Percentiles rank a stretch among this genome's conserved stretches.
Evolutionary conservation across 1,140 invertebrate genomes (phyloP).

Genomic region (Heliconius hermathena): DNA sequence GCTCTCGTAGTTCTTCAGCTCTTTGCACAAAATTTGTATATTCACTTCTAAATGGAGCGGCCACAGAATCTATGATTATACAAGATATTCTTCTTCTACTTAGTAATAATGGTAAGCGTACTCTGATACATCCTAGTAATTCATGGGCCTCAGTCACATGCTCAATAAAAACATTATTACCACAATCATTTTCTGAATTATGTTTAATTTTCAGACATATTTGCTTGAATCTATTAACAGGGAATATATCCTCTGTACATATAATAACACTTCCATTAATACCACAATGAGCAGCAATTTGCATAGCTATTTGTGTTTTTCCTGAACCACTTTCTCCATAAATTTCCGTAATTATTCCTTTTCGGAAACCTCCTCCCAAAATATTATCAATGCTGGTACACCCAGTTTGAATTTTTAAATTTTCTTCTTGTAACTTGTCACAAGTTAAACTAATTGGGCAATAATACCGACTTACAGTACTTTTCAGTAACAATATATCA

Average conservation of each 20-base stretch:
- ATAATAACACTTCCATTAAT: slow-evolving; percentile 59
- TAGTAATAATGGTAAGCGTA: slow-evolving; percentile 62
- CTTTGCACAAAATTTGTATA: slow-evolving; percentile 66
- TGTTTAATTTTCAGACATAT: slow-evolving; percentile 46
- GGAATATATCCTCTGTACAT: slow-evolving; percentile 73
- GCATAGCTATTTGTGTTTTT: slow-evolving; percentile 93
- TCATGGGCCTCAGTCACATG: slow-evolving; percentile 65
- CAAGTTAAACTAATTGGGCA: slow-evolving; percentile 45
- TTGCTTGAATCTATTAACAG: slow-evolving; percentile 66
- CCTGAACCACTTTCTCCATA: slow-evolving; percentile 91
- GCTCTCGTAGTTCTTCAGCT: slow-evolving; percentile 67
- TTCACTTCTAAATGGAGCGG: slow-evolving; percentile 69
- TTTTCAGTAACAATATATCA: slow-evolving; percentile 66
- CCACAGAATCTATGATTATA: slow-evolving; percentile 68
- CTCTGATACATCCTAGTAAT: slow-evolving; percentile 61
- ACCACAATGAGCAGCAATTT: slow-evolving; percentile 81
- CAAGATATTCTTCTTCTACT: slow-evolving; percentile 47
- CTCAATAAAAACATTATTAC: slow-evolving; percentile 67
- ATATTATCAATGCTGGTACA: slow-evolving; percentile 84
- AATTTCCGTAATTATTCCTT: slow-evolving; percentile 90
- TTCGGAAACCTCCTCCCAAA: slow-evolving; percentile 87
- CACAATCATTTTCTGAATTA: slow-evolving; percentile 39
- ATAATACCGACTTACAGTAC: slow-evolving; percentile 46
- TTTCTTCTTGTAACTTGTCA: slow-evolving; percentile 38
- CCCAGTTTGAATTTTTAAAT: slow-evolving; percentile 81